Conservation (phyloP, 2,888 invertebrate species). For the Alcis repandata region DNA sequence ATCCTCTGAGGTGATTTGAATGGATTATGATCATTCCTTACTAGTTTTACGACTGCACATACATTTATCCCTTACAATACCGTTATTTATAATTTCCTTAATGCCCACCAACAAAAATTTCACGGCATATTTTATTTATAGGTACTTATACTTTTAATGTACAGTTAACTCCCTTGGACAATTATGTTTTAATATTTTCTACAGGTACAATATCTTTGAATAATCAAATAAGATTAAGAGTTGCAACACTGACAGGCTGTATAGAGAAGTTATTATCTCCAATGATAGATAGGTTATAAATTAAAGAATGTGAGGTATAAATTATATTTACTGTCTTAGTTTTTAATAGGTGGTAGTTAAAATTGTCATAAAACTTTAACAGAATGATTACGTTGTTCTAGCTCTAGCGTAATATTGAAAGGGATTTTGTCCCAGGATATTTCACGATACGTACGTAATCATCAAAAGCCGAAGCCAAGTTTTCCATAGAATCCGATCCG, state of each 20-base stretch:
- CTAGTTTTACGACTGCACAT: slow-evolving; percentile 36
- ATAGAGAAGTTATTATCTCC: slow-evolving; percentile 34
- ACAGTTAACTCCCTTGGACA: slow-evolving; percentile 42
- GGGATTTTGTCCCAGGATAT: background rate
- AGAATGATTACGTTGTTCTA: slow-evolving; percentile 8
- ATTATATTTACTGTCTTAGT: slow-evolving; percentile 39
- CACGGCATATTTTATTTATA: slow-evolving; percentile 36
- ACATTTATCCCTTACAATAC: slow-evolving; percentile 38
- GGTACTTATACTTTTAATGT: slow-evolving; percentile 9
- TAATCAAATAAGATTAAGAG: slow-evolving; percentile 43
- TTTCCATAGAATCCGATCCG: background rate
- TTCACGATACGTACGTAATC: background rate
- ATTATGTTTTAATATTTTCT: slow-evolving; percentile 38
- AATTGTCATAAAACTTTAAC: slow-evolving; percentile 15
- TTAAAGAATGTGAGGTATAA: slow-evolving; percentile 33
- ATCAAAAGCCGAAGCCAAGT: background rate
- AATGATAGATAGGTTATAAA: slow-evolving; percentile 44
- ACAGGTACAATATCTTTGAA: slow-evolving; percentile 34
- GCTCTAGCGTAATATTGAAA: background rate
- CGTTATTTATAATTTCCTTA: slow-evolving; percentile 43
- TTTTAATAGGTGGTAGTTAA: slow-evolving; percentile 38
- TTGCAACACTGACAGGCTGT: slow-evolving; percentile 30
- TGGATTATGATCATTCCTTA: slow-evolving; percentile 37
- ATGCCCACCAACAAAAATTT: slow-evolving; percentile 37
- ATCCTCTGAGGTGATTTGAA: slow-evolving; percentile 26